Evolutionary conservation across 2,797 vertebrate species (phyloP).

Genomic region (Crossoptilon crossoptilon): DNA sequence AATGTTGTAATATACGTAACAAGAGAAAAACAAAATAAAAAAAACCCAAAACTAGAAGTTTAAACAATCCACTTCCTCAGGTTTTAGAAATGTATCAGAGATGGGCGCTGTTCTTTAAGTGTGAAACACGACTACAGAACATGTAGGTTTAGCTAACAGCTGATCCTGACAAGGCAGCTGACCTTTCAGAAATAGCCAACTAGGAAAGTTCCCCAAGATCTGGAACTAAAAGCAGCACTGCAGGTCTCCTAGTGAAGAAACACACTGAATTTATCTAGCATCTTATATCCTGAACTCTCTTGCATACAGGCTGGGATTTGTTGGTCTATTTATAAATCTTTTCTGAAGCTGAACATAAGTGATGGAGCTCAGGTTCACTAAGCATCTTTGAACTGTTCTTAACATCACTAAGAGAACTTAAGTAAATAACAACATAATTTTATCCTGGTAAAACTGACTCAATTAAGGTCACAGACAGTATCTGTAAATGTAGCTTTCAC

Average conservation of each 20-base stretch:
- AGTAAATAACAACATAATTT: constrained; percentile 3
- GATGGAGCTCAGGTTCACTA: background rate
- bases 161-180: background rate
- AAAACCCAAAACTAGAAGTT: background rate
- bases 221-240: background rate
- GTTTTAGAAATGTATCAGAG: background rate
- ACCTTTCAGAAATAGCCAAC: background rate
- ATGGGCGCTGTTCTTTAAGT: background rate
- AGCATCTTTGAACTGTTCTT: constrained; percentile 1
- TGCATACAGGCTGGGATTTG: background rate
- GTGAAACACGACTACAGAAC: rapidly evolving
- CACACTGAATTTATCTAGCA: background rate
- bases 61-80: background rate
- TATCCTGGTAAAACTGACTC: constrained; percentile 1
- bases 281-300: background rate
- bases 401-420: background rate
- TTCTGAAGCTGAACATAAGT: background rate
- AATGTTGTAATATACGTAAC: background rate
- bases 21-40: background rate
- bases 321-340: constrained; percentile 12
- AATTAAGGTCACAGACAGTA: constrained; percentile 16
- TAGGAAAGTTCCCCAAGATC: background rate
- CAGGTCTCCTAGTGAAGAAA: background rate
- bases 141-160: background rate
- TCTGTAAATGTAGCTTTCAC: constrained; percentile 2